Percentiles rank a stretch among this genome's conserved stretches.
These are phyloP conservation scores for Tor tambroides DNA, from an alignment of 2,113 vertebrate genomes.

Conservation along the genomic window DNA sequence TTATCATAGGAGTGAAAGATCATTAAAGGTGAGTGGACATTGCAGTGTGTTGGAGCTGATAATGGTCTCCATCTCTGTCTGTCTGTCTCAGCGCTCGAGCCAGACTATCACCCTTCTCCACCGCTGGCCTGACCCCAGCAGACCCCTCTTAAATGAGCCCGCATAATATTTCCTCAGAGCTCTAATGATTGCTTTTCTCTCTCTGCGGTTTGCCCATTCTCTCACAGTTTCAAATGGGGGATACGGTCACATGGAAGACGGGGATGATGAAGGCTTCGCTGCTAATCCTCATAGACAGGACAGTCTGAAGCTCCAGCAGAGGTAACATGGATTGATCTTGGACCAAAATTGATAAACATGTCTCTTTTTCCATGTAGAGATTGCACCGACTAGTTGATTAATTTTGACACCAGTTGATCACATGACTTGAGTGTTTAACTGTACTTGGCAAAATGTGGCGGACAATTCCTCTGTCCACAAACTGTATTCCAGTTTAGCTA, in stretches of 20 bases:
- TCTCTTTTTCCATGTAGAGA: not conserved
- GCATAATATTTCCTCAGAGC: conserved; percentile 46
- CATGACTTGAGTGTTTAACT: not conserved
- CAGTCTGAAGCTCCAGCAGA: conserved; percentile 69
- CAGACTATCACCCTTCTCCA: conserved; percentile 44
- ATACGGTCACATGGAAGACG: conserved; percentile 70
- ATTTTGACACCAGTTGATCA: not conserved
- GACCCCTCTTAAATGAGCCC: conserved; percentile 53
- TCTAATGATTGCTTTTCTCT: conserved; percentile 45
- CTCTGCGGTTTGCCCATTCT: not conserved
- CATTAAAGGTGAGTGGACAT: conserved; percentile 54
- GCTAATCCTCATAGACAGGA: conserved; percentile 66
- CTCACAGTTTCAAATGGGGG: conserved; percentile 69
- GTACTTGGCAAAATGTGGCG: not conserved
- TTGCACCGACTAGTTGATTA: not conserved
- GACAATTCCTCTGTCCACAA: not conserved
- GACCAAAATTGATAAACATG: not conserved
- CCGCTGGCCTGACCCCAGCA: conserved; percentile 35
- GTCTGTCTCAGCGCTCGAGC: conserved; percentile 30
- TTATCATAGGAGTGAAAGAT: conserved; percentile 50
- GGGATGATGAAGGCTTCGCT: conserved; percentile 63
- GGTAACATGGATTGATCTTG: conserved; percentile 36
- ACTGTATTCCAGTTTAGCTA: not conserved
- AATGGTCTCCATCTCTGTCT: conserved; percentile 50
- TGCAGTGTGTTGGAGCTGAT: conserved; percentile 45